A percentile compares a stretch with the other conserved stretches of the same genome.
Conservation (phyloP, 2,888 invertebrate species). For the Polydrusus tereticollis region DNA sequence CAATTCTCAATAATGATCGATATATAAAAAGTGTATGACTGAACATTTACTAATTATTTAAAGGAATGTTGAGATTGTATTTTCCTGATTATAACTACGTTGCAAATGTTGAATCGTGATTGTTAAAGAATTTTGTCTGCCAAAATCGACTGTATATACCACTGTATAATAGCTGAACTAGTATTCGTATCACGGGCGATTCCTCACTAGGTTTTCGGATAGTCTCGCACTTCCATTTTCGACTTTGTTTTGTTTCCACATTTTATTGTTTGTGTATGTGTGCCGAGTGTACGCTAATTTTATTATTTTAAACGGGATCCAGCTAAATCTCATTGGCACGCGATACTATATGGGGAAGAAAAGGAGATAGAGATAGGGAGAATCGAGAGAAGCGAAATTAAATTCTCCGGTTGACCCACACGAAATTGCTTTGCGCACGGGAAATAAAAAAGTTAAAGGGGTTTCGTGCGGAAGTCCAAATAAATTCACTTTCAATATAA, state of each 20-base stretch:
- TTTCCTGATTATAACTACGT: no score
- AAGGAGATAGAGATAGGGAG: conserved; percentile 27
- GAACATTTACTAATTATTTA: no score
- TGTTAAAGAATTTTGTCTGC: background rate
- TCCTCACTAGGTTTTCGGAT: conserved; percentile 62
- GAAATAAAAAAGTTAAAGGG: conserved; percentile 28
- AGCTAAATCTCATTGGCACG: conserved; percentile 43
- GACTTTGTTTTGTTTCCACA: conserved; percentile 52
- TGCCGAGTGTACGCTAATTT: conserved; percentile 62
- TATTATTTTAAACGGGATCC: conserved; percentile 59
- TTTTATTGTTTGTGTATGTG: conserved; percentile 64
- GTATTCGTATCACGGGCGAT: conserved; percentile 65
- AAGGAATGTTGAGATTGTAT: no score
- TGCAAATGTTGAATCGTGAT: no score
- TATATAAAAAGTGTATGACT: no score
- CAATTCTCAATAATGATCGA: no score
- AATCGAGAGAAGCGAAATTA: conserved; percentile 34
- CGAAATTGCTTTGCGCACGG: conserved; percentile 41
- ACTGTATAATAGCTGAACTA: conserved; percentile 4
- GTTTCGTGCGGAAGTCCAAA: conserved; percentile 24
- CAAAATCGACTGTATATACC: background rate
- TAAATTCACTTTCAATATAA: conserved; percentile 26
- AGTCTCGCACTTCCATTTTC: conserved; percentile 46
- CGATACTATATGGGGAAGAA: conserved; percentile 54
- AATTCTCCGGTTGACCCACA: conserved; percentile 41